phyloP scores from a whole-genome alignment of 2,888 invertebrate genomes.

The Hypolimnas misippus region DNA sequence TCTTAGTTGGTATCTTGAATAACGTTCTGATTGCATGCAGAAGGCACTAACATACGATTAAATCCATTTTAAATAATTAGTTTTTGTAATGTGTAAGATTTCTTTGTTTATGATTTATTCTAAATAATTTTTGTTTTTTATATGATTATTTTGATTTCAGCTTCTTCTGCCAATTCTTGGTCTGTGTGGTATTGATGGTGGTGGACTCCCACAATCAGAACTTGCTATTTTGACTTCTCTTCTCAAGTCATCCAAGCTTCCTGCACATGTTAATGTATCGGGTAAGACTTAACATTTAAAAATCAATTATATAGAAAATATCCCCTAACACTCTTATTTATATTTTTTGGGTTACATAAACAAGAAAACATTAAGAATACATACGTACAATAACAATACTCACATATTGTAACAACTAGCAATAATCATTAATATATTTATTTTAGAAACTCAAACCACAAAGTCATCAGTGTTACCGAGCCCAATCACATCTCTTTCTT shows the following conservation, averaged over 20 bases:
- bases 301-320: not conserved
- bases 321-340: not conserved
- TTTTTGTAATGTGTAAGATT: too few species aligned
- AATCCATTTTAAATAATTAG: too few species aligned
- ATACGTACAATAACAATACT: too few species aligned
- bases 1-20: too few species aligned
- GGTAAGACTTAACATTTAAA: conserved; percentile 53
- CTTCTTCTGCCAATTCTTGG: conserved; percentile 88
- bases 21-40: too few species aligned
- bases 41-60: too few species aligned
- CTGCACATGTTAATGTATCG: conserved; percentile 76
- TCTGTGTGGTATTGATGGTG: conserved; percentile 87
- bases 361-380: too few species aligned
- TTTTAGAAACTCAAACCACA: conserved; percentile 66
- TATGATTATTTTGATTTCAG: conserved; percentile 59
- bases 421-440: not conserved
- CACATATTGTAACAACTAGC: too few species aligned
- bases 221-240: conserved; percentile 89
- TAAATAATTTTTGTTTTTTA: not conserved
- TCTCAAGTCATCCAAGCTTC: conserved; percentile 89
- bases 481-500: conserved; percentile 71
- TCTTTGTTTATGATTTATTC: too few species aligned
- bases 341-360: too few species aligned
- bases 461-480: conserved; percentile 73
- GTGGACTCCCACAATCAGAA: conserved; percentile 89